These are phyloP conservation scores for Eueremaeus valkanovi DNA, from an alignment of 2,888 invertebrate genomes.

Conservation along the genomic window DNA sequence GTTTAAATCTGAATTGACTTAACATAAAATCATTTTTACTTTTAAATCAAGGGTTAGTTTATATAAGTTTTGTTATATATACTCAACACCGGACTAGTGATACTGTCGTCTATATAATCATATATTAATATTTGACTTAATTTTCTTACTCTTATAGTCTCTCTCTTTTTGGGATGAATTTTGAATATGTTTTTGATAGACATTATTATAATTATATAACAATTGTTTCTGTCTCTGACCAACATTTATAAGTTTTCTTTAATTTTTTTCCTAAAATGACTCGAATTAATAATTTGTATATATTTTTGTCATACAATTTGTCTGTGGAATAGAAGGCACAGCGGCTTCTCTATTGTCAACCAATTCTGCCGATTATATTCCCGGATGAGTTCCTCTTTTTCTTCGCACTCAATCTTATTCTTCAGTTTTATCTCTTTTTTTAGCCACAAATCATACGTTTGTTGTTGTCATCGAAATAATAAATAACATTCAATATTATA, in stretches of 20 bases:
- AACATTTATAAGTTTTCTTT: slow-evolving; percentile 5
- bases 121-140: slow-evolving; percentile 29
- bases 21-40: neutral
- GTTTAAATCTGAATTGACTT: neutral
- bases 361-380: slow-evolving; percentile 14
- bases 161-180: neutral
- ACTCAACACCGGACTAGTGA: slow-evolving; percentile 14
- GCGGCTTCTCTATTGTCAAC: slow-evolving; percentile 20
- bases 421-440: neutral
- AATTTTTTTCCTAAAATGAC: slow-evolving; percentile 11
- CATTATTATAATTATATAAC: neutral
- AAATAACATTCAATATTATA: slow-evolving; percentile 15
- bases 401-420: neutral
- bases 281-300: neutral
- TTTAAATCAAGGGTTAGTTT: neutral
- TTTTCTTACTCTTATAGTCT: neutral
- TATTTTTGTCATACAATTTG: slow-evolving; percentile 14
- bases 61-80: neutral
- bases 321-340: slow-evolving; percentile 15
- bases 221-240: slow-evolving; percentile 4
- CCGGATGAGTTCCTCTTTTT: neutral
- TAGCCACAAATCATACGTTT: neutral
- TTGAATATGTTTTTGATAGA: neutral
- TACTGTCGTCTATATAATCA: neutral
- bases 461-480: neutral